phyloP scores from a whole-genome alignment of 92 coral and sea anemone species.

The Paramuricea clavata region DNA sequence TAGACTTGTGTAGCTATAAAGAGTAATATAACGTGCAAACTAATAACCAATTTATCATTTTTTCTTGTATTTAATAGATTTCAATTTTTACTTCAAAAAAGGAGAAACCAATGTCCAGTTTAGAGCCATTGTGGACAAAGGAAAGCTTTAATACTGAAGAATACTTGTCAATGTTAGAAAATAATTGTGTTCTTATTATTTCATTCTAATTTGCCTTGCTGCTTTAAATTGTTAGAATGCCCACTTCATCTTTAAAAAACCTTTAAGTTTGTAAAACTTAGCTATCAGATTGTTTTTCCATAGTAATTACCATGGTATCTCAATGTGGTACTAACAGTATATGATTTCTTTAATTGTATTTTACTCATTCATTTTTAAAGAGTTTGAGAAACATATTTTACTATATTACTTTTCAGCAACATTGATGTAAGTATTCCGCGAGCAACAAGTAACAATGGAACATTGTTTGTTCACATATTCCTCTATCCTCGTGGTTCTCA shows the following conservation, averaged over 20 bases:
- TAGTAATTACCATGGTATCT: no score
- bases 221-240: no score
- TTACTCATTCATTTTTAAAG: neutral
- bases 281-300: no score
- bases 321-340: no score
- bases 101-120: constrained; percentile 61
- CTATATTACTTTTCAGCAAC: constrained; percentile 47
- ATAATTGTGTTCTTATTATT: neutral
- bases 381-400: neutral
- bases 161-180: constrained; percentile 66
- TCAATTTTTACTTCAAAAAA: constrained; percentile 82
- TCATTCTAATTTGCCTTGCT: no score
- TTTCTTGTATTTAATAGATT: constrained; percentile 59
- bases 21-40: neutral
- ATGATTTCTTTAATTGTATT: no score
- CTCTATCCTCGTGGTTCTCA: constrained; percentile 75
- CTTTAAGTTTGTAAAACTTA: no score
- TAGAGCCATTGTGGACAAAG: constrained; percentile 76
- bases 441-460: constrained; percentile 90
- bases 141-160: constrained; percentile 73
- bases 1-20: neutral
- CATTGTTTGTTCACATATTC: constrained; percentile 79
- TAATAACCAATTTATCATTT: neutral
- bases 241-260: no score
- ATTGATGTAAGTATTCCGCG: constrained; percentile 84